phyloP scores from a whole-genome alignment of 1,140 invertebrate genomes.

The Metopolophium dirhodum region DNA sequence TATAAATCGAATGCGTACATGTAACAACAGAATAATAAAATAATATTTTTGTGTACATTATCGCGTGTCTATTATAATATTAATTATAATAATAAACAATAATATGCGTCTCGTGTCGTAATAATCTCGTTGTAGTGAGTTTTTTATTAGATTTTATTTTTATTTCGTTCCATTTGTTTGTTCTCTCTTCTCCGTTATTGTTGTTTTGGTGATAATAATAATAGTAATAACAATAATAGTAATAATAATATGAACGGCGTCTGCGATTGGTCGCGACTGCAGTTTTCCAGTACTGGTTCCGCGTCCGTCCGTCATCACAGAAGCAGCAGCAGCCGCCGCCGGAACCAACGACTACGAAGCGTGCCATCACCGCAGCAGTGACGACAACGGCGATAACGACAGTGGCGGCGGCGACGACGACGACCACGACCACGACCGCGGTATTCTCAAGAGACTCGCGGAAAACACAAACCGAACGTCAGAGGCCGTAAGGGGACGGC shows the following conservation, averaged over 20 bases:
- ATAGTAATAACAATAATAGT: constrained; percentile 36
- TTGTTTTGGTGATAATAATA: constrained; percentile 29
- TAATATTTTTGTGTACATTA: background rate
- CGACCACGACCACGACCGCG: background rate
- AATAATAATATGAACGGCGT: constrained; percentile 31
- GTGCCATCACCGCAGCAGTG: background rate
- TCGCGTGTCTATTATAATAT: background rate
- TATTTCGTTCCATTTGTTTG: background rate
- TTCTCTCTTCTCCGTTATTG: constrained; percentile 5
- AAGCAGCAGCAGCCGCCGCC: background rate
- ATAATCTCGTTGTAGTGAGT: background rate
- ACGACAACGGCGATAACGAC: background rate
- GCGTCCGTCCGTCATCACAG: constrained; percentile 9
- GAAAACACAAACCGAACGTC: background rate
- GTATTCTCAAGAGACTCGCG: background rate
- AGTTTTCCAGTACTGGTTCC: constrained; percentile 33
- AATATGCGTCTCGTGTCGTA: background rate
- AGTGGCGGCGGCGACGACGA: background rate
- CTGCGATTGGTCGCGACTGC: background rate
- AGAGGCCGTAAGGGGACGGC: background rate
- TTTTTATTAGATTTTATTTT: background rate
- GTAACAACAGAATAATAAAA: constrained; percentile 10
- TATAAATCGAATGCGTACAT: background rate
- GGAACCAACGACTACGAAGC: background rate
- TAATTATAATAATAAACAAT: background rate